A percentile compares a stretch with the other conserved stretches of the same genome.
Evolutionary conservation across 2,888 invertebrate species (phyloP).

Genomic region (Tetragonula carbonaria): DNA sequence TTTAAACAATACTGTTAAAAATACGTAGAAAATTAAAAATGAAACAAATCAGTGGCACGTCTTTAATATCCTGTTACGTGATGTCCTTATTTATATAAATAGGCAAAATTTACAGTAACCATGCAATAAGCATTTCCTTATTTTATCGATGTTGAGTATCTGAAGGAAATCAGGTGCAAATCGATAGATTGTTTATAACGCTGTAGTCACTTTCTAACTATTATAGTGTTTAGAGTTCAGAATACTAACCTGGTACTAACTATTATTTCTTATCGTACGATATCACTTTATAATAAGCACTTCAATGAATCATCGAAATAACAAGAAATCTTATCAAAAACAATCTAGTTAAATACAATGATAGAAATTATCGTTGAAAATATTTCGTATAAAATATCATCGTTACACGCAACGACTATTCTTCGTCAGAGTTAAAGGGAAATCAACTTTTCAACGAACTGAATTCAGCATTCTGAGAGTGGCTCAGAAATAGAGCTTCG

Average conservation of each 20-base stretch:
- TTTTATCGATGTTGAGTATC: constrained; percentile 27
- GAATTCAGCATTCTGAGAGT: not conserved
- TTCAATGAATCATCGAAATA: constrained; percentile 11
- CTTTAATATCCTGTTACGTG: constrained; percentile 11
- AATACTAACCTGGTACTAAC: constrained; percentile 46
- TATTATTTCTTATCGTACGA: constrained; percentile 38
- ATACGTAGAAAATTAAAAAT: constrained; percentile 48
- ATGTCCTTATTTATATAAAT: constrained; percentile 38
- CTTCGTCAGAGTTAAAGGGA: not conserved
- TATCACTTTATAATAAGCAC: constrained; percentile 26
- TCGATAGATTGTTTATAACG: constrained; percentile 32
- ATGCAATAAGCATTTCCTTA: constrained; percentile 22
- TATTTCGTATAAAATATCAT: not conserved
- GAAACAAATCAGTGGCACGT: constrained; percentile 25
- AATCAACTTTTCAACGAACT: not conserved
- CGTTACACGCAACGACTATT: not conserved
- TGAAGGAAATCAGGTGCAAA: constrained; percentile 32
- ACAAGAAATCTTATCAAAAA: constrained; percentile 3
- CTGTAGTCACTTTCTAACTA: constrained; percentile 43
- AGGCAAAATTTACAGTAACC: constrained; percentile 30
- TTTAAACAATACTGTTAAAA: constrained; percentile 36
- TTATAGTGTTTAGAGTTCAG: constrained; percentile 50
- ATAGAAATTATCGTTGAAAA: constrained; percentile 20
- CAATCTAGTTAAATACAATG: constrained; percentile 14
- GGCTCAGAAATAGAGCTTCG: not conserved